phyloP scores from a whole-genome alignment of 2,888 invertebrate genomes.

The Hipparchia sbordonii region DNA sequence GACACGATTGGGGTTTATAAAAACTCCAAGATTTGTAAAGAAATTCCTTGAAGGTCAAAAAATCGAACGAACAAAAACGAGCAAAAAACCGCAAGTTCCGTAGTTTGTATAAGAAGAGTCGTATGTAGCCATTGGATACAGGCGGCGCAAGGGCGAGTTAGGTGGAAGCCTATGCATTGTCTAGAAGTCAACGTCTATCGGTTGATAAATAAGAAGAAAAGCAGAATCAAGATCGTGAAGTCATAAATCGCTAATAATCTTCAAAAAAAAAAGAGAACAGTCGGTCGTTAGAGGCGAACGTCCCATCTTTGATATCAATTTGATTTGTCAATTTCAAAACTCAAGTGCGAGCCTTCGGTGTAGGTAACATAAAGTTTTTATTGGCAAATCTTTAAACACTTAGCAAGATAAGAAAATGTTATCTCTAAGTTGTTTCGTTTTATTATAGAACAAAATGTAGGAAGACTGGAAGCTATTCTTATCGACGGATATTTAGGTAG shows the following conservation, averaged over 20 bases:
- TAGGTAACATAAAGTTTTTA: constrained; percentile 4
- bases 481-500: too few species aligned
- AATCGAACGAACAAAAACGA: too few species aligned
- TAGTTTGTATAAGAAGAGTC: constrained; percentile 23
- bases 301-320: constrained; percentile 16
- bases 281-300: constrained; percentile 20
- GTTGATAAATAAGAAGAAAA: too few species aligned
- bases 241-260: constrained; percentile 14
- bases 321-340: constrained; percentile 26
- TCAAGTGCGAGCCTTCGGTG: constrained; percentile 6
- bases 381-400: constrained; percentile 9
- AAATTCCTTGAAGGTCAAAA: not conserved
- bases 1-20: not conserved
- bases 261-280: constrained; percentile 27
- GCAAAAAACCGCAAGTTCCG: not conserved
- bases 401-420: not conserved
- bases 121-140: too few species aligned
- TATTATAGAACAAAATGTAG: not conserved
- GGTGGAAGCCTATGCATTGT: too few species aligned
- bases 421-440: not conserved
- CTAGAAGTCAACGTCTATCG: too few species aligned
- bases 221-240: not conserved
- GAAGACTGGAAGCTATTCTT: not conserved
- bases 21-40: not conserved
- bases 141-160: too few species aligned